Percentiles rank a stretch among this genome's conserved stretches.
These are phyloP conservation scores for Meteorus colon DNA, from an alignment of 2,888 invertebrate species.

Conservation along the genomic window DNA sequence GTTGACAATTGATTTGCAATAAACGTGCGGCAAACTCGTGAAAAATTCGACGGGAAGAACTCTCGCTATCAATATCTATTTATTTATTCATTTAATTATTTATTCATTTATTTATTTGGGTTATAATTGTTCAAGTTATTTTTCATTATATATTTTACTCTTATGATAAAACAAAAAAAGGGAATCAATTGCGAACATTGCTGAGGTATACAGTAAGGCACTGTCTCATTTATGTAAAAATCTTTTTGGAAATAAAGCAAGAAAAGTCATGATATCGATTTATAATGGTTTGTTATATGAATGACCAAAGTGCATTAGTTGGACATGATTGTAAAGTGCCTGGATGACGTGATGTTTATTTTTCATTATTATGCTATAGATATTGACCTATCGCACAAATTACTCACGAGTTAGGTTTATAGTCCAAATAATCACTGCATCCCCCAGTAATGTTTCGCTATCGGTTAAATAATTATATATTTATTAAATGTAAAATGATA, in stretches of 20 bases:
- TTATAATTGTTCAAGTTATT: neutral
- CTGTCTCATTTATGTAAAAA: slow-evolving; percentile 35
- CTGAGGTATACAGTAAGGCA: slow-evolving; percentile 55
- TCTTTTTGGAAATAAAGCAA: neutral
- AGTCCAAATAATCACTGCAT: slow-evolving; percentile 29
- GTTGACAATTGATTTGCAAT: slow-evolving; percentile 3
- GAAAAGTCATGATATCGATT: neutral
- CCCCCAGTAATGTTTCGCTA: slow-evolving; percentile 19
- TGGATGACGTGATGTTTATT: slow-evolving; percentile 18
- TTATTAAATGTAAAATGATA: neutral
- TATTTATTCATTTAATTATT: slow-evolving; percentile 1
- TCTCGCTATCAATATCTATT: slow-evolving; percentile 7
- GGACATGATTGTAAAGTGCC: slow-evolving; percentile 38
- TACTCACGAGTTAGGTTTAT: neutral
- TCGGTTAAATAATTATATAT: slow-evolving; percentile 1
- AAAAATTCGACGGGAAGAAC: slow-evolving; percentile 15
- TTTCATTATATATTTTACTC: neutral
- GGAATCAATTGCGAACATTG: slow-evolving; percentile 44
- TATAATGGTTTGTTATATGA: slow-evolving; percentile 12
- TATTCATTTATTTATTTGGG: neutral
- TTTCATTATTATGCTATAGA: slow-evolving; percentile 1
- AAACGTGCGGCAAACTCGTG: slow-evolving; percentile 24
- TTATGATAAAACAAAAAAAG: neutral
- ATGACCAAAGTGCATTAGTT: slow-evolving; percentile 35
- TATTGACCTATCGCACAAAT: slow-evolving; percentile 2